phyloP scores from a whole-genome alignment of 2,888 invertebrate species.

The Phyllotreta striolata region DNA sequence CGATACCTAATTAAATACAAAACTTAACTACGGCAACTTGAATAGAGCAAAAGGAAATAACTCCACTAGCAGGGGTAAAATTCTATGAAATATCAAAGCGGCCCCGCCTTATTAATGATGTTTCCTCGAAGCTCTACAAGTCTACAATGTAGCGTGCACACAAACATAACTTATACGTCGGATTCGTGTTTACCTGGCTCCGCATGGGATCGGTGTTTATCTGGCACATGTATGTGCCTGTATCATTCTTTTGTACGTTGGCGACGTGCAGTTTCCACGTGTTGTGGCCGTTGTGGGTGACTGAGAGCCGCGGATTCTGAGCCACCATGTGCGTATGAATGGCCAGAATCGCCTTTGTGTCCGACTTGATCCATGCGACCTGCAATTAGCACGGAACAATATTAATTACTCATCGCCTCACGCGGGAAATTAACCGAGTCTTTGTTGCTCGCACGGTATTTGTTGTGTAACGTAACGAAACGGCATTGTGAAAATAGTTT shows the following conservation, averaged over 20 bases:
- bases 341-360: slow-evolving; percentile 87
- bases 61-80: too few species aligned
- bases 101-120: too few species aligned
- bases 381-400: slow-evolving; percentile 59
- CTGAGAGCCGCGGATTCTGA: slow-evolving; percentile 83
- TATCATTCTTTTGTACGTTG: slow-evolving; percentile 90
- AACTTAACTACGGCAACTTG: too few species aligned
- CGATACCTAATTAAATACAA: too few species aligned
- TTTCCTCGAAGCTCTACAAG: background rate
- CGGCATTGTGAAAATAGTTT: too few species aligned
- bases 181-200: slow-evolving; percentile 71
- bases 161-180: slow-evolving; percentile 7
- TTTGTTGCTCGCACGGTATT: too few species aligned
- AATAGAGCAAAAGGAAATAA: too few species aligned
- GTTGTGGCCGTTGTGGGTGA: slow-evolving; percentile 92
- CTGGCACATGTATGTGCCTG: slow-evolving; percentile 94
- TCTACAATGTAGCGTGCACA: background rate
- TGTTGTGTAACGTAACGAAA: too few species aligned
- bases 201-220: slow-evolving; percentile 92
- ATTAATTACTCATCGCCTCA: slow-evolving; percentile 21
- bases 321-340: slow-evolving; percentile 91
- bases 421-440: background rate
- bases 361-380: slow-evolving; percentile 94
- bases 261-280: slow-evolving; percentile 92
- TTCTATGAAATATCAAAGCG: too few species aligned